Base-by-base conservation (phyloP, 2,888 invertebrate species). In the Drosophila tanythrix region DNA sequence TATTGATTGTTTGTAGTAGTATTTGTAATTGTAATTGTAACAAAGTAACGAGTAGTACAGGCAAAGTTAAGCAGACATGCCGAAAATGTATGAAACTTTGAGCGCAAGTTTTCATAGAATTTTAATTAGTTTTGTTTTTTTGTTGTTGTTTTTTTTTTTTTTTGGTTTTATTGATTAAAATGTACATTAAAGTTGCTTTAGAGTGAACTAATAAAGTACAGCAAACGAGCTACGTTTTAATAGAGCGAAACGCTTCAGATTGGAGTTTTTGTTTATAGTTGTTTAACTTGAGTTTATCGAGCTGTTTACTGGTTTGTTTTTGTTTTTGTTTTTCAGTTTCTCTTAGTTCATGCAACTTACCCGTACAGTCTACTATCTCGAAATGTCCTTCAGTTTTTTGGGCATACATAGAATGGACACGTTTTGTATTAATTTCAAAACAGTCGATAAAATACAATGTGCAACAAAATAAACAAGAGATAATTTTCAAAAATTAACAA, bases 311-410 rank as follows among this genome's bases (percentile, higher is more conserved):
- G 62, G 56, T 65, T 63, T 59, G 38, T 58, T 56, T 58, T 40
- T 55, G 52, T 56, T 70, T 62, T 72, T 69, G 48, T 64, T 77
- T 70, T 77, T 81, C 83, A 79, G 79, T 79, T 76, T 80, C 73
- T 88, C 84, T 89, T 90, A 86, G 88, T 88, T 91, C 93, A 93
- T 93, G 93, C 93, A 92, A 93, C 93, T 93, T 93, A 93, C 96
- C 97, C 97, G 94, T 97, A 97, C 94, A 97, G 95, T 94, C 97
- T 96, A 95, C 96, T 97, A 94, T 97, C 97, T 94, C 96, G 96
- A 94, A 97, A 96, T 95, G 97, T 97, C 95, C 96, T 96, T 89
- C 75, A 57, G 74, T 66, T 82, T 67, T 67, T 33, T 40, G 79
- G 79, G 69, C 63, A 75, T 68, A 81, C 66, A 79, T 75, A 81